Percentiles rank a stretch among this genome's conserved stretches.
These are phyloP conservation scores for Plodia interpunctella DNA, from an alignment of 1,140 invertebrate species.

Conservation along the genomic window DNA sequence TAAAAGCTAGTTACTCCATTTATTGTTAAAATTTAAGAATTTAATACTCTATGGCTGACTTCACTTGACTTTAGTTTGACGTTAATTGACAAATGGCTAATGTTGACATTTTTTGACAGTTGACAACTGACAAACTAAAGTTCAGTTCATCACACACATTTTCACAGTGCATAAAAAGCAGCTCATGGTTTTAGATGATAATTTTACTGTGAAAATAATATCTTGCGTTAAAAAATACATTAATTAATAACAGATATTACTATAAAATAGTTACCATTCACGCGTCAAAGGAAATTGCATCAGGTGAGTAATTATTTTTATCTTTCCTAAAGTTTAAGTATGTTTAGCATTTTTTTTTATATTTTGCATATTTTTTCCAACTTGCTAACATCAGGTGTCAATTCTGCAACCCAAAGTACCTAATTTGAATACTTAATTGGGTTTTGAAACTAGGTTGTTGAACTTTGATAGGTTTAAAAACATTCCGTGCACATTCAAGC, in stretches of 20 bases:
- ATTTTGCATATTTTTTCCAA: background rate
- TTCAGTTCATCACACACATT: too few species aligned
- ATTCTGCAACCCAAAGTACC: background rate
- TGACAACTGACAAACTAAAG: too few species aligned
- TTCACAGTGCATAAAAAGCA: background rate
- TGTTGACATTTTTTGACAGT: too few species aligned
- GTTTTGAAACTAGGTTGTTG: too few species aligned
- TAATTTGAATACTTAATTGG: too few species aligned
- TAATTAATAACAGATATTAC: slow-evolving; percentile 18
- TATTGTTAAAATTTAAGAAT: too few species aligned
- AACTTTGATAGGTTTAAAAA: too few species aligned
- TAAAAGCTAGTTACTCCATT: too few species aligned
- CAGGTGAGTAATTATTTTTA: background rate
- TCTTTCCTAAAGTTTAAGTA: background rate
- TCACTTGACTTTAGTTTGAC: too few species aligned
- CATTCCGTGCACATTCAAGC: too few species aligned
- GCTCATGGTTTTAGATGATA: background rate
- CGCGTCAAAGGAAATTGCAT: background rate
- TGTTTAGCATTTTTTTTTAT: background rate
- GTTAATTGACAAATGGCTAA: too few species aligned
- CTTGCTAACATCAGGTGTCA: background rate
- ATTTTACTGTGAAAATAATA: background rate
- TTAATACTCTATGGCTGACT: too few species aligned
- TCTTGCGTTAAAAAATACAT: slow-evolving; percentile 34
- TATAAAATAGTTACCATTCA: slow-evolving; percentile 2